Evolutionary conservation across 2,113 vertebrate species (phyloP).

Genomic region (Corythornis cristatus): DNA sequence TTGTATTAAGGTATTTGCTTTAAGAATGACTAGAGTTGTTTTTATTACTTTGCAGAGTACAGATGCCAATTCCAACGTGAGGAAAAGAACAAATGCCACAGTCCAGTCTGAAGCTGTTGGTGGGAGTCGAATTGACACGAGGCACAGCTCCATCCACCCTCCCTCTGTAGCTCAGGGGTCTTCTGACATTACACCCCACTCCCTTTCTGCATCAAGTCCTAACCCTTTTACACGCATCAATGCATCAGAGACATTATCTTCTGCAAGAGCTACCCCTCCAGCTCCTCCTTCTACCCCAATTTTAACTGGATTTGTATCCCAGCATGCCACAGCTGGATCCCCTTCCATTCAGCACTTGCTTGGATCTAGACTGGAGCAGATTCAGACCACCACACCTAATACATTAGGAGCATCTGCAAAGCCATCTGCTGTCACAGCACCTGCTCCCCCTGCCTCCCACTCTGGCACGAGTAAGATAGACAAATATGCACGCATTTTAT

Average conservation of each 20-base stretch:
- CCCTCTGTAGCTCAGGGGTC: slow-evolving; percentile 73
- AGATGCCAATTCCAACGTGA: slow-evolving; percentile 89
- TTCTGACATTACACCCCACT: slow-evolving; percentile 72
- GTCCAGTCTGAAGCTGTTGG: slow-evolving; percentile 76
- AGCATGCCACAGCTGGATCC: slow-evolving; percentile 72
- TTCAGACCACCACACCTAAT: slow-evolving; percentile 83
- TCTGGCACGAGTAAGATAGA: slow-evolving; percentile 98
- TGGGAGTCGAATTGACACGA: slow-evolving; percentile 80
- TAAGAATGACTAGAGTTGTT: background rate
- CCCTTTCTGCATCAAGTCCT: slow-evolving; percentile 85
- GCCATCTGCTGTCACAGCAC: slow-evolving; percentile 64
- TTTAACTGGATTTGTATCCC: slow-evolving; percentile 75
- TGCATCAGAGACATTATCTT: slow-evolving; percentile 80
- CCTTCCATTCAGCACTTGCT: slow-evolving; percentile 84
- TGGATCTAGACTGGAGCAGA: slow-evolving; percentile 87
- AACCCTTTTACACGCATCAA: slow-evolving; percentile 87
- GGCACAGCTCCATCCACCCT: slow-evolving; percentile 76
- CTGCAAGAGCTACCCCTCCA: slow-evolving; percentile 80
- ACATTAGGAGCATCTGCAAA: slow-evolving; percentile 79
- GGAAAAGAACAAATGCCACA: slow-evolving; percentile 88
- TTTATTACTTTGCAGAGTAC: slow-evolving; percentile 78
- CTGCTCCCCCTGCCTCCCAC: slow-evolving; percentile 76
- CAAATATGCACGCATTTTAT: slow-evolving; percentile 98
- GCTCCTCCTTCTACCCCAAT: slow-evolving; percentile 83
- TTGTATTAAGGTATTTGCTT: background rate